phyloP scores from a whole-genome alignment of 2,888 invertebrate genomes.

The Bembecia ichneumoniformis region DNA sequence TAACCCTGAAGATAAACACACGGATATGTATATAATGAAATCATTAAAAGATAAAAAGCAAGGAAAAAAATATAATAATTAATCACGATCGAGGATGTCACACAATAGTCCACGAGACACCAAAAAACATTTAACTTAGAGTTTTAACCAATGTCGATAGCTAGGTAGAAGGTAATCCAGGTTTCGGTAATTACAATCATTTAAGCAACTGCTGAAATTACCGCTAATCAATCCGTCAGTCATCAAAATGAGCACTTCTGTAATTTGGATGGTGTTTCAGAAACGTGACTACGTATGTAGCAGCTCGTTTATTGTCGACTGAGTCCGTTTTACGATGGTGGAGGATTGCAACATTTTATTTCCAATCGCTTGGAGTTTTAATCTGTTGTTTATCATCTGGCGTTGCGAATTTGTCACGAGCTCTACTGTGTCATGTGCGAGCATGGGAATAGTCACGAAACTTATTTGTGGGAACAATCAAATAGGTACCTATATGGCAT shows the following conservation, averaged over 20 bases:
- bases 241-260: too few species aligned
- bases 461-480: too few species aligned
- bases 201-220: neutral
- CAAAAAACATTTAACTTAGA: too few species aligned
- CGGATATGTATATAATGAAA: slow-evolving; percentile 7
- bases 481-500: too few species aligned
- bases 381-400: slow-evolving; percentile 2
- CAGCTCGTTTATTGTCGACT: slow-evolving; percentile 40
- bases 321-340: slow-evolving; percentile 22
- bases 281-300: slow-evolving; percentile 47
- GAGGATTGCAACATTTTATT: neutral
- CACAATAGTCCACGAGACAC: neutral
- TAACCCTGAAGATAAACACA: slow-evolving; percentile 26
- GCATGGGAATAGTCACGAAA: slow-evolving; percentile 34
- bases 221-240: neutral
- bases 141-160: too few species aligned
- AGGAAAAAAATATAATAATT: neutral
- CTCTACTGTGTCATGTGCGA: slow-evolving; percentile 1
- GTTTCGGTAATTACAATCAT: too few species aligned
- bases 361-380: neutral
- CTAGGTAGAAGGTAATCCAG: too few species aligned
- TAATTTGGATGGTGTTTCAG: slow-evolving; percentile 5
- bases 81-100: neutral
- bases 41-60: neutral
- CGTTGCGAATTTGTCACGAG: slow-evolving; percentile 38